phyloP scores from a whole-genome alignment of 2,888 invertebrate genomes.

The Brachyptera risi region DNA sequence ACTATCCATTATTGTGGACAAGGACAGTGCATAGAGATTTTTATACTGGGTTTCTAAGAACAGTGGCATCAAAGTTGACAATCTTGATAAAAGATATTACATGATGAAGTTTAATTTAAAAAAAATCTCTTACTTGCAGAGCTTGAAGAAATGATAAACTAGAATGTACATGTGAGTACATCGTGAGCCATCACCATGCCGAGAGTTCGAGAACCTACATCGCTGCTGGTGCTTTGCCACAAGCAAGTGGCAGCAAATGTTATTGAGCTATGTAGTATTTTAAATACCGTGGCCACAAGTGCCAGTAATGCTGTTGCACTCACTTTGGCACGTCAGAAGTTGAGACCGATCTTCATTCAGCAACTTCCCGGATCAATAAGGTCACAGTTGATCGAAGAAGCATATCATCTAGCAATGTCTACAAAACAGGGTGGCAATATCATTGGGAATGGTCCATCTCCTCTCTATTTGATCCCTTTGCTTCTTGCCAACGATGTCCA shows the following conservation, averaged over 20 bases:
- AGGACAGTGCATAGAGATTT: too few relatives aligned
- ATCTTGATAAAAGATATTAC: too few relatives aligned
- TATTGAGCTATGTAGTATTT: slow-evolving; percentile 43
- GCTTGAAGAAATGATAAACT: too few relatives aligned
- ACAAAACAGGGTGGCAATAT: slow-evolving; percentile 43
- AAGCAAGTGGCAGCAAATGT: slow-evolving; percentile 44
- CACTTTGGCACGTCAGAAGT: slow-evolving; percentile 41
- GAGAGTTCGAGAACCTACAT: slow-evolving; percentile 42
- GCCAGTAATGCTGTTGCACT: slow-evolving; percentile 43
- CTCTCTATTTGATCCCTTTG: slow-evolving; percentile 43
- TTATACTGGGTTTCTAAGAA: too few relatives aligned
- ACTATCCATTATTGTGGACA: too few relatives aligned
- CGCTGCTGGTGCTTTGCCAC: slow-evolving; percentile 44
- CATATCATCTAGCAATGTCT: slow-evolving; percentile 42
- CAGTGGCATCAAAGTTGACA: too few relatives aligned
- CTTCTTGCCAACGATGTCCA: slow-evolving; percentile 45
- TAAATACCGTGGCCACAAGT: slow-evolving; percentile 45
- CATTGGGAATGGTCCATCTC: slow-evolving; percentile 44
- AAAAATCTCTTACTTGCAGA: too few relatives aligned
- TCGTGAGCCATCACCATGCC: slow-evolving; percentile 35
- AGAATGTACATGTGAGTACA: too few relatives aligned
- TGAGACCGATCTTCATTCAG: slow-evolving; percentile 44
- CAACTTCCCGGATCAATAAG: slow-evolving; percentile 43
- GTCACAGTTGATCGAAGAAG: slow-evolving; percentile 43
- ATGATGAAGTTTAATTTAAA: too few relatives aligned